These are phyloP conservation scores for Drosophila repletoides DNA, from an alignment of 1,140 invertebrate species.

Conservation along the genomic window DNA sequence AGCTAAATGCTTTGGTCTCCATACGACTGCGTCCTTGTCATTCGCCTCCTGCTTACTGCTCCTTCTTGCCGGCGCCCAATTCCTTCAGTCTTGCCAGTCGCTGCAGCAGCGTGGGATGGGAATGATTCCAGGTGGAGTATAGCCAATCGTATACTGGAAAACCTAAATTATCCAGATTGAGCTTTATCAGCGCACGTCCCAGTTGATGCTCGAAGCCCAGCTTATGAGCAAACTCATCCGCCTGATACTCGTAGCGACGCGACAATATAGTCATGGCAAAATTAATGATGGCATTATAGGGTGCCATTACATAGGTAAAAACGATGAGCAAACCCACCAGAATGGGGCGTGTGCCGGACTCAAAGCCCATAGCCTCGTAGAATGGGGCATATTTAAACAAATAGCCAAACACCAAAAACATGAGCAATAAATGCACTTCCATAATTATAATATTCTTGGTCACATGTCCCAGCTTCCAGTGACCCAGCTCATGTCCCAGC, in stretches of 20 bases:
- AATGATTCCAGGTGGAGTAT: slow-evolving; percentile 96
- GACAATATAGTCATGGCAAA: slow-evolving; percentile 88
- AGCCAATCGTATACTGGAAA: slow-evolving; percentile 96
- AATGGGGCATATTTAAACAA: slow-evolving; percentile 91
- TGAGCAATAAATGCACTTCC: slow-evolving; percentile 89
- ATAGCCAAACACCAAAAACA: slow-evolving; percentile 94
- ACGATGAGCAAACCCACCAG: slow-evolving; percentile 96
- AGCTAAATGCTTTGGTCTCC: slow-evolving; percentile 63
- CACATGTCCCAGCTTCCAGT: slow-evolving; percentile 97
- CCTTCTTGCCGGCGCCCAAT: slow-evolving; percentile 52
- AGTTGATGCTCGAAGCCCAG: slow-evolving; percentile 89
- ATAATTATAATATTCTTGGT: slow-evolving; percentile 93
- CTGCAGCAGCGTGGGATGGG: slow-evolving; percentile 97
- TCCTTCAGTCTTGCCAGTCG: slow-evolving; percentile 86
- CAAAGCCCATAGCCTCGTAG: slow-evolving; percentile 95
- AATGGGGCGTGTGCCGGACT: slow-evolving; percentile 89
- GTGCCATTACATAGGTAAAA: slow-evolving; percentile 94
- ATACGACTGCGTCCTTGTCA: not conserved
- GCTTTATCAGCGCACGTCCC: slow-evolving; percentile 92
- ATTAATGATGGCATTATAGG: slow-evolving; percentile 93
- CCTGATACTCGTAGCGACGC: slow-evolving; percentile 96
- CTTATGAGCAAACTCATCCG: slow-evolving; percentile 95
- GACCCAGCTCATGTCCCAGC: slow-evolving; percentile 97
- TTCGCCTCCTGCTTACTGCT: slow-evolving; percentile 25
- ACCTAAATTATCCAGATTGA: slow-evolving; percentile 96